phyloP scores from a whole-genome alignment of 2,888 invertebrate genomes.

The Scaptomyza flava region DNA sequence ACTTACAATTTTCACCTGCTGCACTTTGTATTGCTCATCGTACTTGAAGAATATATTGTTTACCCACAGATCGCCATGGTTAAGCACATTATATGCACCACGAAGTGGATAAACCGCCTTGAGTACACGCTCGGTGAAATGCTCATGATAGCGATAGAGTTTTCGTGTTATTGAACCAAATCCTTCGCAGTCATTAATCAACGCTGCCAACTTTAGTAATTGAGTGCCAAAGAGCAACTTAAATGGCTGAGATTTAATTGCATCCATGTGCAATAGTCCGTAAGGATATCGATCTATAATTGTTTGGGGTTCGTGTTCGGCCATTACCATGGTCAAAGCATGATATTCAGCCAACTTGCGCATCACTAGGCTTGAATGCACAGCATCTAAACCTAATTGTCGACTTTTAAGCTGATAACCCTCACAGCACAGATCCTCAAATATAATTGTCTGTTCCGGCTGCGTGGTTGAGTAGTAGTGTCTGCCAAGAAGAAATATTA shows the following conservation, averaged over 20 bases:
- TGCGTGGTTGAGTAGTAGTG: slow-evolving; percentile 77
- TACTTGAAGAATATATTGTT: slow-evolving; percentile 86
- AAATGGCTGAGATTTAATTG: slow-evolving; percentile 78
- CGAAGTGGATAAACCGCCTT: slow-evolving; percentile 75
- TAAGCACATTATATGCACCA: slow-evolving; percentile 83
- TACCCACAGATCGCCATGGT: slow-evolving; percentile 86
- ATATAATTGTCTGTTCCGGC: slow-evolving; percentile 81
- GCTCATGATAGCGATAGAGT: slow-evolving; percentile 73
- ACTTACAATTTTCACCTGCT: slow-evolving; percentile 84
- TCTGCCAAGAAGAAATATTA: slow-evolving; percentile 41
- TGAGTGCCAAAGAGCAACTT: slow-evolving; percentile 81
- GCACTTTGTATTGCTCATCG: slow-evolving; percentile 63
- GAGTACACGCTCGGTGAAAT: slow-evolving; percentile 78
- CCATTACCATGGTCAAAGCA: slow-evolving; percentile 85
- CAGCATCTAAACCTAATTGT: slow-evolving; percentile 85
- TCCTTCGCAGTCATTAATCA: slow-evolving; percentile 66
- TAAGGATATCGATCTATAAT: slow-evolving; percentile 75
- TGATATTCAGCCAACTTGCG: slow-evolving; percentile 86
- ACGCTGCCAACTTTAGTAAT: slow-evolving; percentile 73
- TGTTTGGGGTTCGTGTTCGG: slow-evolving; percentile 78
- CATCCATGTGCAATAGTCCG: slow-evolving; percentile 78
- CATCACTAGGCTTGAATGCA: slow-evolving; percentile 85
- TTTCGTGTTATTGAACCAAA: slow-evolving; percentile 72
- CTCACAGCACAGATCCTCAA: slow-evolving; percentile 83
- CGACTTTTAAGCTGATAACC: slow-evolving; percentile 86